phyloP scores from a whole-genome alignment of 2,888 invertebrate species.

The Dendrolimus pini region DNA sequence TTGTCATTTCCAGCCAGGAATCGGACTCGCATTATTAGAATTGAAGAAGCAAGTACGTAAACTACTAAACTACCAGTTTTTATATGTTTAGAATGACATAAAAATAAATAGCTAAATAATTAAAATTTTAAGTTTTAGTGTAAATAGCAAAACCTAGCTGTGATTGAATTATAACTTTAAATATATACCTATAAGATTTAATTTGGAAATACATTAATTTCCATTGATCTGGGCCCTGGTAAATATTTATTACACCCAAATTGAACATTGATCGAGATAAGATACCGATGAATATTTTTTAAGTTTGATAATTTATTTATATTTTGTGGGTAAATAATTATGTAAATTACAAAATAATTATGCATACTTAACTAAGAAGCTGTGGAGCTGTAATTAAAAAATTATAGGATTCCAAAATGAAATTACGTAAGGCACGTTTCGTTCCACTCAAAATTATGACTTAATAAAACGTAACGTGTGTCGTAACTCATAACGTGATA shows the following conservation, averaged over 20 bases:
- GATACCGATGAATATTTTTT: not conserved
- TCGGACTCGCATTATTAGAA: too few relatives aligned
- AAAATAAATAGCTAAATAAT: too few relatives aligned
- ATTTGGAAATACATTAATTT: too few relatives aligned
- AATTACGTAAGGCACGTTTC: constrained; percentile 39
- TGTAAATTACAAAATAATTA: constrained; percentile 25
- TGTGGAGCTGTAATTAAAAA: constrained; percentile 35
- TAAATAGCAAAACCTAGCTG: too few relatives aligned
- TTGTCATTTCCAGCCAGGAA: too few relatives aligned
- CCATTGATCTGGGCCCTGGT: too few relatives aligned
- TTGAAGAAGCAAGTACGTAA: too few relatives aligned
- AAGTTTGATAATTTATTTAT: not conserved
- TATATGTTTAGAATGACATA: too few relatives aligned
- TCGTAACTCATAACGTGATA: constrained; percentile 52
- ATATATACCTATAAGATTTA: too few relatives aligned
- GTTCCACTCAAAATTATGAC: constrained; percentile 61
- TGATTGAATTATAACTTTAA: too few relatives aligned
- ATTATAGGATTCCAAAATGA: constrained; percentile 38
- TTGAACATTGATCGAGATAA: not conserved
- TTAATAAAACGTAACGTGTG: constrained; percentile 52
- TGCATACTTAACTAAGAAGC: constrained; percentile 21
- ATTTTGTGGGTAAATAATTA: constrained; percentile 14
- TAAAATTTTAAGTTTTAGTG: too few relatives aligned
- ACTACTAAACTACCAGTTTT: too few relatives aligned
- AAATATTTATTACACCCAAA: not conserved